Conservation (phyloP, 2,797 vertebrate genomes). For the Petrocephalus schoutedeni region DNA sequence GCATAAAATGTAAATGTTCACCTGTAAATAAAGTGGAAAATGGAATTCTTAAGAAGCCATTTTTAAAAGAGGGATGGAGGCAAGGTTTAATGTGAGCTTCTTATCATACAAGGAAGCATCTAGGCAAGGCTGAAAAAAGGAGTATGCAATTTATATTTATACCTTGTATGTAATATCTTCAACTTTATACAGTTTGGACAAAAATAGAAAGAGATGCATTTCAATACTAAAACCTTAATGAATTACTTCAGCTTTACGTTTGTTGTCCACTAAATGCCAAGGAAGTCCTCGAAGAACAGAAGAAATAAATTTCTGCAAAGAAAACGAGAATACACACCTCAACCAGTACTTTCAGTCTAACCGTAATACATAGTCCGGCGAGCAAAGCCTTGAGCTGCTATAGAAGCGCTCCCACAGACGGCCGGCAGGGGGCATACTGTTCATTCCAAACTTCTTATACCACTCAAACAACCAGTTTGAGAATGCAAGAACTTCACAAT, state of each 20-base stretch:
- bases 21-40: not conserved
- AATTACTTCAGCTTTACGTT: not conserved
- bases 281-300: not conserved
- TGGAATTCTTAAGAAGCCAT: not conserved
- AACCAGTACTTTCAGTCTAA: not conserved
- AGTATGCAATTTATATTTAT: not conserved
- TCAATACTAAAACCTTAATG: not conserved
- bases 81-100: not conserved
- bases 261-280: not conserved
- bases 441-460: not conserved
- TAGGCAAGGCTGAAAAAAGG: not conserved
- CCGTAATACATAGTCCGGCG: not conserved
- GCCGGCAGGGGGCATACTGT: not conserved
- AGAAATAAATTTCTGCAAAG: not conserved
- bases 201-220: not conserved
- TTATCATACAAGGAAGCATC: not conserved
- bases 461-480: not conserved
- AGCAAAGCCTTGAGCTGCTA: not conserved
- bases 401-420: not conserved
- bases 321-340: not conserved
- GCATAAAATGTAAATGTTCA: not conserved
- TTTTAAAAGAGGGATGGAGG: not conserved
- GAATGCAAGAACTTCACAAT: not conserved
- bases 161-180: not conserved
- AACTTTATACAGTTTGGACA: not conserved